Conservation (phyloP, 2,797 vertebrate genomes). For the Staurois parvus region DNA sequence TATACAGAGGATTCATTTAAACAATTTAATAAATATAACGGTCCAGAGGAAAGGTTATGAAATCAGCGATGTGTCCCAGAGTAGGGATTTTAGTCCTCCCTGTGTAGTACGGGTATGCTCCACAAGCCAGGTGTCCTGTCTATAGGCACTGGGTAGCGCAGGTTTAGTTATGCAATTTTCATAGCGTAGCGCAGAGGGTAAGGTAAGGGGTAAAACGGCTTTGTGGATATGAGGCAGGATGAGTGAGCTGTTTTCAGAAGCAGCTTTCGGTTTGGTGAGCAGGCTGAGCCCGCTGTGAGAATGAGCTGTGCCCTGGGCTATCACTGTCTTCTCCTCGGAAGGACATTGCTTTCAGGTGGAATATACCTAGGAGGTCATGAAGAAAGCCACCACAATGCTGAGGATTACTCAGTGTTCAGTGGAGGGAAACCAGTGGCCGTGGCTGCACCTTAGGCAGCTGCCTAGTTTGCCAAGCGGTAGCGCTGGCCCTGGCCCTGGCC, state of each 20-base stretch:
- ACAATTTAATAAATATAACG: background rate
- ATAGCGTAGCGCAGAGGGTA: background rate
- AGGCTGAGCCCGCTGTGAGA: conserved; percentile 41
- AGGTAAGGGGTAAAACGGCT: conserved; percentile 12
- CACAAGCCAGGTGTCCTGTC: conserved; percentile 66
- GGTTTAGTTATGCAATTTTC: conserved; percentile 18
- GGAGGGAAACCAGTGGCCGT: no score
- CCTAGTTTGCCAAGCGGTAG: no score
- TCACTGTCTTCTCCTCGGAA: conserved; percentile 87
- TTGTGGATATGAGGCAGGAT: conserved; percentile 58
- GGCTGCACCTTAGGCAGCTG: no score
- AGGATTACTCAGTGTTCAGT: conserved; percentile 57
- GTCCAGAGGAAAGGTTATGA: background rate
- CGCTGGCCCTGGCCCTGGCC: no score
- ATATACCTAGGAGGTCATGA: conserved; percentile 87
- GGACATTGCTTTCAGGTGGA: conserved; percentile 88
- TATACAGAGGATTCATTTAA: background rate
- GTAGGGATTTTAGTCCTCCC: background rate
- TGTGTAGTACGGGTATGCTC: conserved; percentile 18
- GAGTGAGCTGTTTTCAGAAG: conserved; percentile 73
- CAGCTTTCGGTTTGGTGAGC: conserved; percentile 46
- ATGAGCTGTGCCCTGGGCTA: conserved; percentile 87
- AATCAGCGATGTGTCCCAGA: no score
- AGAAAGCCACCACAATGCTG: conserved; percentile 86
- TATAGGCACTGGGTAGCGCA: conserved; percentile 54